Evolutionary conservation across 2,797 vertebrate genomes (phyloP), one percentile per base, ranked within the genome.

Genomic region (Sphenopsis melanotis): DNA sequence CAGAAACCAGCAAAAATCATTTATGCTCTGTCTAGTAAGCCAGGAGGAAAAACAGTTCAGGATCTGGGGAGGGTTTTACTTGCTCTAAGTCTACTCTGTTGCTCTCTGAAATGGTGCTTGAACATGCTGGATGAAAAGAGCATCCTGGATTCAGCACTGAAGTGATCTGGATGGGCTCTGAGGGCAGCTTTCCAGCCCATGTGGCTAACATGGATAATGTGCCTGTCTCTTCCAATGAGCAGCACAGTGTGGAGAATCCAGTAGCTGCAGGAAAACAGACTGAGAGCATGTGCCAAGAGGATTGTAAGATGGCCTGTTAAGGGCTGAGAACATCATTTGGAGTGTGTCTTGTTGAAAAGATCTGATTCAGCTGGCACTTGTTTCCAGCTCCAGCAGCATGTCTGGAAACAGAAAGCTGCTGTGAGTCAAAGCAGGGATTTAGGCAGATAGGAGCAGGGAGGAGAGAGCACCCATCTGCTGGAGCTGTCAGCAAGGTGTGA

Each of bases 401-500:
- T 87, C 92, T 96, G 94, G 86, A 96, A 96, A 93, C 86, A 94
- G 91, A 89, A 39, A 69, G 60, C 53, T 65, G 0, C 84, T 59
- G 87, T 44, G 89, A 96, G 95, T 83, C 93, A 91, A 94, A 96
- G 88, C 80, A 90, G 32, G 80, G 82, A 70, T 56, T 64, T 0
- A 57, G 39, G 47, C 86, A 95, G 86, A 82, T 10, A 76, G 87
- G 87, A 92, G 22, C 21, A 79, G 85, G 77, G 81, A 89, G 37
- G 17, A 66, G 57, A 87, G 82, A 85, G 84, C 66, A 83, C 69
- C 57, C 63, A 3, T 46, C 74, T 91, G 74, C 91, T 95, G 94
- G 74, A 94, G 91, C 80, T 93, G 82, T 71, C 87, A 86, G 72
- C 68, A 39, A 4, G 1, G 16, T 37, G 84, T 69, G 78, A 93